Evolutionary conservation across 1,140 invertebrate genomes (phyloP), one percentile per base, ranked within the genome.

Genomic region (Trichomalopsis sarcophagae): DNA sequence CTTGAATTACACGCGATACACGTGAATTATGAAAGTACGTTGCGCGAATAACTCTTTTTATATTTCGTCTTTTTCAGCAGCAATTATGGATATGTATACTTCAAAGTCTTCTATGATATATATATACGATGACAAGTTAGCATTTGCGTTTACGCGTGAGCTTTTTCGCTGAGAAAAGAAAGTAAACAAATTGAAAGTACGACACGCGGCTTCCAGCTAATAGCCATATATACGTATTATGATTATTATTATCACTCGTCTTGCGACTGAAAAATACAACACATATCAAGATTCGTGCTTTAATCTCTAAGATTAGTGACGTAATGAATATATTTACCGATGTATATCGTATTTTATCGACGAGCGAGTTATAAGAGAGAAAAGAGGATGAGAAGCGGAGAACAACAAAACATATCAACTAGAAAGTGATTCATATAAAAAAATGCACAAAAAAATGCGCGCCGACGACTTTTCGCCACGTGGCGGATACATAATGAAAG

Each of bases 201-300:
- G 17, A 50, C 23, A 71, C 21, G 17, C 55, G 55, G 55, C 55
- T 62, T 62, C 55, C 55, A 62, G 21, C 36, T 71, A 81, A 40
- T 81, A 47, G 44, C 1, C 27, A n/a, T 21, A 69, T 73, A 71
- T 30, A 13, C 21, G 17, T 14, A 36, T 40, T 66, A 13, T 33
- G 10, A 33, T n/a, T 55, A 6, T 81, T 14, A 50, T 14, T 13
- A 75, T 40, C 14, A 77, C 40, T 30, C 27, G 47, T 84, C 84
- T 89, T 88, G 88, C 86, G 91, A 93, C 92, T 93, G 92, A 93
- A 87, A 89, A 91, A 91, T 90, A 91, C 88, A 89, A 92, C 86
- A 92, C 92, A 93, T 92, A 93, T 93, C 91, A 93, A 89, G 87
- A 84, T 88, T 90, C 87, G 85, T 69, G 86, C 87, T 85, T 86